Conservation (phyloP, 2,797 vertebrate genomes). For the Psittacula derbiana region DNA sequence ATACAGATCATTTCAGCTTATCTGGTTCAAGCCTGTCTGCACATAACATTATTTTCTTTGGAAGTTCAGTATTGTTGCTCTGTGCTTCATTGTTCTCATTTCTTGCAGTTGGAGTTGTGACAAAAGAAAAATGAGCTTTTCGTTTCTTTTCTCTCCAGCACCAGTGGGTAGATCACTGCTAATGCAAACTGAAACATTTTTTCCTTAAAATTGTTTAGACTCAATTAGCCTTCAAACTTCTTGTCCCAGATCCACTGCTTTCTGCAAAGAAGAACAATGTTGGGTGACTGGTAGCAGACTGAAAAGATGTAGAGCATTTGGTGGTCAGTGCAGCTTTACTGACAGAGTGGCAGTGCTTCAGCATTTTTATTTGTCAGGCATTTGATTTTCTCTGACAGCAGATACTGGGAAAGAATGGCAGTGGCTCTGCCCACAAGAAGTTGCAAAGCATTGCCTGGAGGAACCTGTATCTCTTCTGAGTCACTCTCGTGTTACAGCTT, state of each 20-base stretch:
- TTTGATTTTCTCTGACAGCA: not conserved
- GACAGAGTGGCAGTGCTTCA: not conserved
- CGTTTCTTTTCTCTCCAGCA: not conserved
- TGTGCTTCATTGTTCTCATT: not conserved
- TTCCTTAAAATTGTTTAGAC: not conserved
- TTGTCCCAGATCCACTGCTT: not conserved
- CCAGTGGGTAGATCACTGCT: not conserved
- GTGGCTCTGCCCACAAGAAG: not conserved
- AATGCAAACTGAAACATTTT: not conserved
- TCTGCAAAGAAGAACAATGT: not conserved
- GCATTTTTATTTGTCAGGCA: not conserved
- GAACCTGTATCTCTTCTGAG: not conserved
- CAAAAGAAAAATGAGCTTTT: not conserved
- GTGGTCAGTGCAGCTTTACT: not conserved
- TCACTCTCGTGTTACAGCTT: not conserved
- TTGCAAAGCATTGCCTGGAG: not conserved
- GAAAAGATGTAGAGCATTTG: not conserved
- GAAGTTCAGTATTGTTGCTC: not conserved
- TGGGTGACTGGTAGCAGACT: not conserved
- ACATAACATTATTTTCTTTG: not conserved
- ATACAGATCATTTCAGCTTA: not conserved
- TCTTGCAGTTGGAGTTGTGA: not conserved
- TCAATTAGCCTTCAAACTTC: not conserved
- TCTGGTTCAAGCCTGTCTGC: constrained; percentile 6
- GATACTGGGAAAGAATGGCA: not conserved